phyloP scores from a whole-genome alignment of 2,888 invertebrate species.

The Leptinotarsa haldemani region DNA sequence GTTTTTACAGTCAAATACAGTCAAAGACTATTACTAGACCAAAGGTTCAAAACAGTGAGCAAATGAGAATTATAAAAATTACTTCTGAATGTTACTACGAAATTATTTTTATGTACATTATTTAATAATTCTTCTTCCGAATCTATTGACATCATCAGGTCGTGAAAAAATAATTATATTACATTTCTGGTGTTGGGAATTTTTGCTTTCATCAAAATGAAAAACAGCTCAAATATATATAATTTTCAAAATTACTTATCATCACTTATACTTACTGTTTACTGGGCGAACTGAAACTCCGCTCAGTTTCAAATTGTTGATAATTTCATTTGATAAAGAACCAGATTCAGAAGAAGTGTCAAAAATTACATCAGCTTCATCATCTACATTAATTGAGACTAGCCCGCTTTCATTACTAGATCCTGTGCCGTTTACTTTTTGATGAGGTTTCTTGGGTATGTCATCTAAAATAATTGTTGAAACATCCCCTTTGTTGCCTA shows the following conservation, averaged over 20 bases:
- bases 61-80: no score
- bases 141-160: no score
- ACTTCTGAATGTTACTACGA: no score
- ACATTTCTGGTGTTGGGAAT: no score
- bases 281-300: slow-evolving; percentile 21
- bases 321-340: slow-evolving; percentile 27
- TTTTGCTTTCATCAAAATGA: no score
- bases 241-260: background rate
- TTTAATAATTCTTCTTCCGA: no score
- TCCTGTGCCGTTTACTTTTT: slow-evolving; percentile 13
- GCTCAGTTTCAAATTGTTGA: slow-evolving; percentile 25
- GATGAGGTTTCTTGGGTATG: background rate
- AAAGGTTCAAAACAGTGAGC: no score
- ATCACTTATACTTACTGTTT: background rate
- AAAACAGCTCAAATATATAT: no score
- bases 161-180: no score
- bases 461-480: background rate
- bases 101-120: no score
- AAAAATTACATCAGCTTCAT: slow-evolving; percentile 19
- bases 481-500: background rate
- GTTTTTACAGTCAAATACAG: no score
- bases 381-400: slow-evolving; percentile 20
- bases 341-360: slow-evolving; percentile 28
- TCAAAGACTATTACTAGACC: no score
- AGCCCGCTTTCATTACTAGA: slow-evolving; percentile 12